Evolutionary conservation across 2,797 vertebrate species (phyloP), one percentile per base, ranked within the genome.

Genomic region (Hyperoplus lanceolatus): DNA sequence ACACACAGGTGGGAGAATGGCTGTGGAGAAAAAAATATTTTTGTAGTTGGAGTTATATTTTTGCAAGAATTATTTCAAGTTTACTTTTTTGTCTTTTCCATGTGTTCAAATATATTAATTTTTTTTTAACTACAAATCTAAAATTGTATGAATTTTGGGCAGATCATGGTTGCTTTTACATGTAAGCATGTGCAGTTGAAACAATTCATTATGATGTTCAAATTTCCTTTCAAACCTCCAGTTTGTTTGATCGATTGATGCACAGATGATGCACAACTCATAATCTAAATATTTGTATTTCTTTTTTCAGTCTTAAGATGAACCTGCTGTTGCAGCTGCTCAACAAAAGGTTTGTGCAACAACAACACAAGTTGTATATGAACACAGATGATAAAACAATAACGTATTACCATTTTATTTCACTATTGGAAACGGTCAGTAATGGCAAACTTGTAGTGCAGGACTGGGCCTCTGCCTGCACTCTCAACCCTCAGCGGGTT

Each of bases 231-330:
- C 0, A 29, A 46, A 45, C 45, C 13, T 62, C 12, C 6, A 42
- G 21, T 73, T 46, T 58, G 5, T 18, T 53, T 16, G 8, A 48
- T 51, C 16, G 48, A 21, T 50, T 73, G 43, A 41, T 55, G 8
- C 39, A 73, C 15, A 12, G n/a, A 54, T 51, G 12, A 8, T 39
- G 53, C 6, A 58, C 6, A 64, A 61, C 43, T 56, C 16, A 18
- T 38, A 18, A 9, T 13, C 14, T 62, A 1, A 57, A 63, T 53
- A 60, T 53, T 49, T 54, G 8, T 46, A 51, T 55, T 41, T 60
- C 13, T 63, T 60, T 74, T 56, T 46, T 66, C 60, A 64, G 50
- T 55, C 50, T 56, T 49, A 41, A 83, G 5, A 43, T 60, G 21
- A 59, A 74, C 50, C 12, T 29, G n/a, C 21, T 53, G 50, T 9